Evolutionary conservation across 2,888 invertebrate genomes (phyloP).

Genomic region (Leptinotarsa juncta): DNA sequence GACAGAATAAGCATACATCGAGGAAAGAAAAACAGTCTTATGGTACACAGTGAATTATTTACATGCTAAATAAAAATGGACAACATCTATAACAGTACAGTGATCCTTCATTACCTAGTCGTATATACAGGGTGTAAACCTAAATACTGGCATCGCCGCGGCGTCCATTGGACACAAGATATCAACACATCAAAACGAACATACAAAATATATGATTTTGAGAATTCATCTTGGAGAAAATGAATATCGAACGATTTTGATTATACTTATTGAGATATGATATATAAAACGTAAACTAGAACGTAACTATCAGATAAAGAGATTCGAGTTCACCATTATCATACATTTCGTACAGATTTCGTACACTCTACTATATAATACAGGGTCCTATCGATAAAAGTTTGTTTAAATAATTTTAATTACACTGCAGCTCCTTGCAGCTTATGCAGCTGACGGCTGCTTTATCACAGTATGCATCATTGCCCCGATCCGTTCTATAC

Average conservation of each 20-base stretch:
- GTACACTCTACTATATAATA: slow-evolving; percentile 60
- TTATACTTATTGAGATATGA: slow-evolving; percentile 11
- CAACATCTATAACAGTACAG: slow-evolving; percentile 64
- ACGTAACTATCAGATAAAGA: slow-evolving; percentile 35
- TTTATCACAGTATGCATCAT: slow-evolving; percentile 67
- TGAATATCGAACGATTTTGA: neutral
- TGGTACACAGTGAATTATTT: slow-evolving; percentile 61
- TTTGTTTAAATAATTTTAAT: slow-evolving; percentile 52
- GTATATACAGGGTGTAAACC: slow-evolving; percentile 59
- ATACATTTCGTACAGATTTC: slow-evolving; percentile 43
- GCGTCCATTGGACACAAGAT: slow-evolving; percentile 59
- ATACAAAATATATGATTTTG: slow-evolving; percentile 25
- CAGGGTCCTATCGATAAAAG: slow-evolving; percentile 49
- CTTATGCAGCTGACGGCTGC: slow-evolving; percentile 64
- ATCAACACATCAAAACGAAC: slow-evolving; percentile 48
- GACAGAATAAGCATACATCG: slow-evolving; percentile 53
- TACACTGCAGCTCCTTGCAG: slow-evolving; percentile 59
- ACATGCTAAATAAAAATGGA: slow-evolving; percentile 59
- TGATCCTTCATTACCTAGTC: slow-evolving; percentile 50
- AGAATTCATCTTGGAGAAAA: slow-evolving; percentile 1
- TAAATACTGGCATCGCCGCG: slow-evolving; percentile 64
- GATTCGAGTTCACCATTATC: slow-evolving; percentile 34
- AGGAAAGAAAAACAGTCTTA: slow-evolving; percentile 63
- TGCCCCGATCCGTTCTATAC: slow-evolving; percentile 64
- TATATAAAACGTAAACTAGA: neutral